A percentile compares a stretch with the other conserved stretches of the same genome.
phyloP scores from a whole-genome alignment of 2,797 vertebrate genomes.

The Simalia tracyae region DNA sequence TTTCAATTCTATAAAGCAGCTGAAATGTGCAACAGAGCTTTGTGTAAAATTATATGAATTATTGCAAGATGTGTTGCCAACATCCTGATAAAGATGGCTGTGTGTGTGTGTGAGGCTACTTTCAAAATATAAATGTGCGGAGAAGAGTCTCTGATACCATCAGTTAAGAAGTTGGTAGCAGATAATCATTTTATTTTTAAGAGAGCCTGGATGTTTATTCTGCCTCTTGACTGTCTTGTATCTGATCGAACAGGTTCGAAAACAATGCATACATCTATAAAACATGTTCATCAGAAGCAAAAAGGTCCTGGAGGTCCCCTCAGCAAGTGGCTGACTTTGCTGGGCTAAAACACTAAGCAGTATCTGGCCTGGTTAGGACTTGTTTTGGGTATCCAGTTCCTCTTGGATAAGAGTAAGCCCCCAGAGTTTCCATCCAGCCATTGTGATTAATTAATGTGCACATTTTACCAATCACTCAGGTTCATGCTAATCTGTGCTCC shows the following conservation, averaged over 20 bases:
- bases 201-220: neutral
- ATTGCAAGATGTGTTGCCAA: constrained; percentile 34
- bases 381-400: too few relatives aligned
- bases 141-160: neutral
- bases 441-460: too few relatives aligned
- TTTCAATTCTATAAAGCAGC: constrained; percentile 11
- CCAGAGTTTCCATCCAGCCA: too few relatives aligned
- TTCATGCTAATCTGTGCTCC: too few relatives aligned
- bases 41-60: neutral
- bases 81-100: constrained; percentile 34
- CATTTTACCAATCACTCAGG: too few relatives aligned
- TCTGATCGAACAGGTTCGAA: neutral
- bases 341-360: too few relatives aligned
- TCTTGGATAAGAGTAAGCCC: too few relatives aligned
- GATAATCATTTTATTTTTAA: too few relatives aligned
- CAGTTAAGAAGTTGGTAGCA: neutral
- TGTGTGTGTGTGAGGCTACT: rapidly evolving
- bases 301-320: neutral
- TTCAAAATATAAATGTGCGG: constrained; percentile 37
- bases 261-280: neutral
- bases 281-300: neutral
- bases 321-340: too few relatives aligned
- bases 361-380: too few relatives aligned
- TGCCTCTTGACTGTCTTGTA: neutral
- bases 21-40: constrained; percentile 7